Base-by-base conservation (phyloP, 2,888 invertebrate species). In the Tholera decimalis region DNA sequence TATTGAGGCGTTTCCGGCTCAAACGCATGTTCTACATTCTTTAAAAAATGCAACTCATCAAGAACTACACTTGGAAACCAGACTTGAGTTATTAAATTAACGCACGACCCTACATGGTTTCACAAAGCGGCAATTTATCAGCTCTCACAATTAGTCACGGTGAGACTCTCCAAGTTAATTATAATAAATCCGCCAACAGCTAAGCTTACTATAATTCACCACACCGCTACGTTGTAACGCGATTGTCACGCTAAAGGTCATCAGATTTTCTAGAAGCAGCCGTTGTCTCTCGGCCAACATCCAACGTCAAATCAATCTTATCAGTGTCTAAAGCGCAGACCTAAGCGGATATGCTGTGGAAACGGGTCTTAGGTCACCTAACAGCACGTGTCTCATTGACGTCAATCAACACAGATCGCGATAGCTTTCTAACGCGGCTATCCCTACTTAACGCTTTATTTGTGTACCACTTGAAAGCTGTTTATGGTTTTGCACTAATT, bases 341-440 rank as follows among this genome's bases (percentile, higher is more conserved):
- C 75, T 61, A 85, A 63, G 83, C 87, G 88, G 90, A 88, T 88
- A 81, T 76, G 75, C 76, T 83, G 78, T 77, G 84, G 83, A 85
- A 87, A 84, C 81, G 82, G 91, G 90, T 90, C 91, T 88, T 88
- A 89, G 91, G 91, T 91, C 89, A 86, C 80, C 80, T 85, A 86
- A 85, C 84, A 83, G 83, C 88, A 87, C 88, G 88, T 89, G 91
- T 85, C 84, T 80, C 77, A 85, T 88, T 90, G 89, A 90, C 91
- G 92, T 92, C 91, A 89, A 88, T 83, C 82, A 83, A 83, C 86
- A 83, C 82, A 80, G 82, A 82, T 83, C 70, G 80, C 80, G 78
- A 86, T 85, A 85, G 81, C 88, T 88, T 89, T 89, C 88, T 85
- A 85, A 80, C 83, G 79, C 80, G 80, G 79, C 77, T 79, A 77